Percentiles rank a stretch among this genome's conserved stretches.
Evolutionary conservation across 2,797 vertebrate species (phyloP).

Genomic region (Manis crassicaudata): DNA sequence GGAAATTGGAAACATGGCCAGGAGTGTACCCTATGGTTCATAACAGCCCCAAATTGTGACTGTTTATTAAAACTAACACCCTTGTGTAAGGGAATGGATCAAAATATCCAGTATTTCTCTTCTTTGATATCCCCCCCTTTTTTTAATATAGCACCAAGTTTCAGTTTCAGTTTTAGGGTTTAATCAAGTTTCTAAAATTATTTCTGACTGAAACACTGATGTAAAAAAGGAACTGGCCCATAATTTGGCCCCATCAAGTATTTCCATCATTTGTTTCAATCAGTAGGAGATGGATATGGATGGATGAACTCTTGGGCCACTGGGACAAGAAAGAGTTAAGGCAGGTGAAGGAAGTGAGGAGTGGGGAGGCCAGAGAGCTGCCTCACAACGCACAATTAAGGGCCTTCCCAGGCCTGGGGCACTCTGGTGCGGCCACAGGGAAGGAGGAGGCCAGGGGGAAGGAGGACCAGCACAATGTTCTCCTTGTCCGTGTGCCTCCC

Average conservation of each 20-base stretch:
- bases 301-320: slow-evolving; percentile 7
- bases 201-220: slow-evolving; percentile 75
- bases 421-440: slow-evolving; percentile 37
- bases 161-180: slow-evolving; percentile 74
- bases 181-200: slow-evolving; percentile 73
- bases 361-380: slow-evolving; percentile 37
- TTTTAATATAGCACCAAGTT: slow-evolving; percentile 76
- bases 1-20: slow-evolving; percentile 87
- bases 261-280: slow-evolving; percentile 58
- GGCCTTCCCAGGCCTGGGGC: slow-evolving; percentile 69
- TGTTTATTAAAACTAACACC: slow-evolving; percentile 88
- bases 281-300: slow-evolving; percentile 19
- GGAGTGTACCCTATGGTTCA: slow-evolving; percentile 84
- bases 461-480: slow-evolving; percentile 68
- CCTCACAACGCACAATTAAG: slow-evolving; percentile 60
- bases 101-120: slow-evolving; percentile 81
- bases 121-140: slow-evolving; percentile 80
- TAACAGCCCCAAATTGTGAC: slow-evolving; percentile 85
- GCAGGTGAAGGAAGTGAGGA: slow-evolving; percentile 49
- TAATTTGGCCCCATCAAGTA: slow-evolving; percentile 35
- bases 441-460: slow-evolving; percentile 21
- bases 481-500: slow-evolving; percentile 81
- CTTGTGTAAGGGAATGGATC: slow-evolving; percentile 83
- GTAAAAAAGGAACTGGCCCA: slow-evolving; percentile 63
- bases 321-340: slow-evolving; percentile 64